These are phyloP conservation scores for Oreohelix idahoensis DNA, from an alignment of 1,140 invertebrate genomes.

Conservation along the genomic window DNA sequence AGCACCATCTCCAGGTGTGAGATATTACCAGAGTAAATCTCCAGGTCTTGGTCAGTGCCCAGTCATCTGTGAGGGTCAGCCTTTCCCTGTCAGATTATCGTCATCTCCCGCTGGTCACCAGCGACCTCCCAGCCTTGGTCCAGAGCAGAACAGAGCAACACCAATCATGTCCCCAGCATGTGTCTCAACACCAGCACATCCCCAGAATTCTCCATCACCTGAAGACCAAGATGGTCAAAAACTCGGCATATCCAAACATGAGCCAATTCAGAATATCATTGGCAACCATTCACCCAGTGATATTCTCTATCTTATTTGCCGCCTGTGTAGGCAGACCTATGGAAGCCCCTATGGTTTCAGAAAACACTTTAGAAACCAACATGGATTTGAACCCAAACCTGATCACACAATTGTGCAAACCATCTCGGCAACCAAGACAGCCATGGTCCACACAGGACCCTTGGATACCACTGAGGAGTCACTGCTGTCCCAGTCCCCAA, in stretches of 20 bases:
- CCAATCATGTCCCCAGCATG: neutral
- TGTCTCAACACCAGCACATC: slow-evolving; percentile 29
- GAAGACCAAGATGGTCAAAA: slow-evolving; percentile 34
- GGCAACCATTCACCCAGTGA: slow-evolving; percentile 64
- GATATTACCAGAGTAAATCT: slow-evolving; percentile 22
- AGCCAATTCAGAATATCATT: slow-evolving; percentile 68
- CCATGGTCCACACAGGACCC: slow-evolving; percentile 35
- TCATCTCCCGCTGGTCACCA: slow-evolving; percentile 10
- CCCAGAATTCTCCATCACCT: slow-evolving; percentile 21
- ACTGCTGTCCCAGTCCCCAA: neutral
- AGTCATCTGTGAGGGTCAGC: neutral
- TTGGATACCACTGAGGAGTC: neutral
- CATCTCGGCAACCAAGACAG: slow-evolving; percentile 66
- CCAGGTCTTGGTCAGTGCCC: neutral
- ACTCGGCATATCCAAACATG: slow-evolving; percentile 61
- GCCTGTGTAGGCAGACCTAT: slow-evolving; percentile 66
- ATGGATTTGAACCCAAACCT: slow-evolving; percentile 68
- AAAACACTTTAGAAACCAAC: slow-evolving; percentile 69
- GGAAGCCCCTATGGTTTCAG: slow-evolving; percentile 70
- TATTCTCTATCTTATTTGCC: slow-evolving; percentile 68
- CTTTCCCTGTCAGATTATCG: neutral
- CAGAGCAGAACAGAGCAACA: neutral
- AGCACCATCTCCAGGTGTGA: slow-evolving; percentile 21
- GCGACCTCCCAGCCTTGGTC: neutral
- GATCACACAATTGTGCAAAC: slow-evolving; percentile 68